These are phyloP conservation scores for Holothuria leucospilota DNA, from an alignment of 53 echinoderm and acorn worm genomes.

Conservation along the genomic window DNA sequence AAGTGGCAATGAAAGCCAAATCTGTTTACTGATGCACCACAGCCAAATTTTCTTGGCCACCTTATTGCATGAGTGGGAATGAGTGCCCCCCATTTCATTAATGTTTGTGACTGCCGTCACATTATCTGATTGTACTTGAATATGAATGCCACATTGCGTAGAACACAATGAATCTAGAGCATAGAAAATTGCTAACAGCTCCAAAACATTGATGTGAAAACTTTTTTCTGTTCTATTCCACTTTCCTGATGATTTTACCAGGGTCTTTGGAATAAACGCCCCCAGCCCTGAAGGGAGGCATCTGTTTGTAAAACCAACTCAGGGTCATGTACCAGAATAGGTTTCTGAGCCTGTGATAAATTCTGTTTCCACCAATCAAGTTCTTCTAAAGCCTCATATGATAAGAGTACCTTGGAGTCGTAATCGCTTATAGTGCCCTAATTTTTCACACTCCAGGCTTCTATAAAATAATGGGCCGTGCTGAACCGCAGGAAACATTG, in stretches of 20 bases:
- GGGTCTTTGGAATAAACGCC: conserved; percentile 26
- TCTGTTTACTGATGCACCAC: conserved; percentile 51
- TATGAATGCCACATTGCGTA: too few species aligned
- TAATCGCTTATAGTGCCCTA: neutral
- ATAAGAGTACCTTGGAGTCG: too few species aligned
- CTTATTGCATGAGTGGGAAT: too few species aligned
- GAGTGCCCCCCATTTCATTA: too few species aligned
- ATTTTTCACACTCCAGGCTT: neutral
- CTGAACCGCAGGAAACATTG: neutral
- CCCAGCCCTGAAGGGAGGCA: conserved; percentile 62
- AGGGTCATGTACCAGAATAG: conserved; percentile 3
- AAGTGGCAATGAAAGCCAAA: conserved; percentile 31
- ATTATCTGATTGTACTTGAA: too few species aligned
- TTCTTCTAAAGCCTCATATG: too few species aligned
- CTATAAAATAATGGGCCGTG: neutral
- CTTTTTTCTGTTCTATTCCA: conserved; percentile 48
- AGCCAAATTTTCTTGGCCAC: conserved; percentile 51
- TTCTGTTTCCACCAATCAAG: too few species aligned
- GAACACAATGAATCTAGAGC: conserved; percentile 50
- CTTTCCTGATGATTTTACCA: too few species aligned
- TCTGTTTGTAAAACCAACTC: conserved; percentile 38
- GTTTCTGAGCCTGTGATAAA: too few species aligned
- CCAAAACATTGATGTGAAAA: conserved; percentile 56
- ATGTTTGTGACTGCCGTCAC: conserved; percentile 13
- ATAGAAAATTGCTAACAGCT: conserved; percentile 38